phyloP scores from a whole-genome alignment of 2,888 invertebrate genomes.

The Agonopterix alstromeriana region DNA sequence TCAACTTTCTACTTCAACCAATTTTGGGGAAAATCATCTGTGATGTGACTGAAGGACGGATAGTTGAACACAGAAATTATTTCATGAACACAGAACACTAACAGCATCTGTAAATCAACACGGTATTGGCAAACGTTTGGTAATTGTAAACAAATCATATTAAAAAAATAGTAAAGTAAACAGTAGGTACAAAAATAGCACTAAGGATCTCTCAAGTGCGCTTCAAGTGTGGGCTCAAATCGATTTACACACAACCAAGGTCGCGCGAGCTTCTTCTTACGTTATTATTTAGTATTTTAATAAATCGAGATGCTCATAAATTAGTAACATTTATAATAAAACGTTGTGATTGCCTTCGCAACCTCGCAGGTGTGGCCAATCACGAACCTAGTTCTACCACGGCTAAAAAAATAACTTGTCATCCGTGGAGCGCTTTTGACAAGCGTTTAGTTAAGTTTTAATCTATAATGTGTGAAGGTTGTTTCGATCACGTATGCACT shows the following conservation, averaged over 20 bases:
- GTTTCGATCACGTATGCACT: constrained; percentile 25
- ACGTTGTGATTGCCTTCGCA: constrained; percentile 25
- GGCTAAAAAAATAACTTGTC: constrained; percentile 23
- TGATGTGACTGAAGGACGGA: too few relatives aligned
- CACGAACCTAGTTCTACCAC: constrained; percentile 21
- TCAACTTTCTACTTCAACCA: too few relatives aligned
- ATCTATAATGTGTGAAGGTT: constrained; percentile 33
- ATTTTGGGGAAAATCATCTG: too few relatives aligned
- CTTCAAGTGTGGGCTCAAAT: background rate
- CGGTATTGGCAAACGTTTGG: too few relatives aligned
- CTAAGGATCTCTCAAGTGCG: too few relatives aligned
- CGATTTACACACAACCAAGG: background rate
- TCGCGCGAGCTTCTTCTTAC: background rate
- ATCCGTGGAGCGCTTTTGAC: constrained; percentile 28
- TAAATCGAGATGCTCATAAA: constrained; percentile 17
- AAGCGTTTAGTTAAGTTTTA: constrained; percentile 18
- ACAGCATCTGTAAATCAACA: too few relatives aligned
- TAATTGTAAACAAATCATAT: too few relatives aligned
- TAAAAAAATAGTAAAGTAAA: too few relatives aligned
- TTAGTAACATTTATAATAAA: constrained; percentile 28
- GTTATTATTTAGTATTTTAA: constrained; percentile 4
- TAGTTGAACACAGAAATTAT: too few relatives aligned
- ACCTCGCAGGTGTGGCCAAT: constrained; percentile 42
- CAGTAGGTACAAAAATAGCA: too few relatives aligned
- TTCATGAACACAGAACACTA: too few relatives aligned